Base-by-base conservation (phyloP, 2,113 vertebrate genomes). In the Anoura caudifer region DNA sequence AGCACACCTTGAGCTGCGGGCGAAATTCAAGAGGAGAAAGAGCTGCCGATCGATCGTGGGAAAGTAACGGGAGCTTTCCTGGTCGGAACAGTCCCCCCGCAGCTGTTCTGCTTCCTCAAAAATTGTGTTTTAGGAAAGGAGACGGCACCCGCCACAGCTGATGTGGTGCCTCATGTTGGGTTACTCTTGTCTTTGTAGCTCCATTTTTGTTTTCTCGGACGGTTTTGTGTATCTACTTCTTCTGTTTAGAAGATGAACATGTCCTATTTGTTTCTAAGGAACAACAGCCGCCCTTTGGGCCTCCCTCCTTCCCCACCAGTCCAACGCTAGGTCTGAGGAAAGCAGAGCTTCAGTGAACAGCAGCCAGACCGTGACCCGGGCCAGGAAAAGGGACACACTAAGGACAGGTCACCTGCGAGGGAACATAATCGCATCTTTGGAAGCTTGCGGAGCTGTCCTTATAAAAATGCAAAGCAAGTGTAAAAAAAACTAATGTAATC, bases 391-490 rank as follows among this genome's bases (percentile, higher is more conserved):
- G 77, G 50, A 73, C 54, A 59, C 20, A 73, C 17, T 24, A 12
- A 83, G 76, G 36, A 67, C 33, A 85, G 83, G 70, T 56, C 13
- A 72, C 52, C 65, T 26, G 50, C 45, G 11, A 67, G 43, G 52
- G 14, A 54, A 10, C 19, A 15, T 61, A 28, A 33, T 0, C 63
- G 4, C 17, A 65, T 72, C 22, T 65, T 22, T 61, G 81, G 81
- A 92, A 88, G 56, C 17, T 70, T 50, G 67, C 20, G 47, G 47
- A 28, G 2, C 41, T 84, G 67, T 80, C 95, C 73, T 96, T 87
- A 84, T 86, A 61, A 95, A 97, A 95, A 95, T 88, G 82, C 41
- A 94, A 92, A 94, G 17, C 38, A 86, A 31, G 88, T 63, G 47
- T 36, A 76, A 73, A 76, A 84, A 47, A 88, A 95, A 95, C 84